These are phyloP conservation scores for Pelodytes ibericus DNA, from an alignment of 2,797 vertebrate genomes.

Conservation along the genomic window DNA sequence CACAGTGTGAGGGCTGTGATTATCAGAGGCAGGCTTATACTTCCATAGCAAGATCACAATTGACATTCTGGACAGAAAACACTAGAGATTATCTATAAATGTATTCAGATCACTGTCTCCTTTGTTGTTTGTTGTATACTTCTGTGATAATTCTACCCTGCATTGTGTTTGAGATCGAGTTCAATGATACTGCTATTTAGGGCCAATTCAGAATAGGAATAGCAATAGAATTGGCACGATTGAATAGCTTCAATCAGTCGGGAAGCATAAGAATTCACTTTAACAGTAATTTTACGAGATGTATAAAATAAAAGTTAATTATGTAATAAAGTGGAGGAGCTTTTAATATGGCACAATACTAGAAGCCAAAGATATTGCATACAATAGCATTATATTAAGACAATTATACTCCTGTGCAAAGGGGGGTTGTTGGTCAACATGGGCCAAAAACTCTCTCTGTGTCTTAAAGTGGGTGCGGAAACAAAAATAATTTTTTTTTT, in stretches of 20 bases:
- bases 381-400: conserved; percentile 34
- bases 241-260: conserved; percentile 52
- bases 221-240: conserved; percentile 45
- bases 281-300: conserved; percentile 41
- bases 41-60: conserved; percentile 42
- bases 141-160: conserved; percentile 34
- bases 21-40: conserved; percentile 36
- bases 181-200: conserved; percentile 54
- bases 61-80: conserved; percentile 55
- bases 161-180: conserved; percentile 52
- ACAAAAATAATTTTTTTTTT: conserved; percentile 2
- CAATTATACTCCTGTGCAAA: conserved; percentile 28
- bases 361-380: conserved; percentile 37
- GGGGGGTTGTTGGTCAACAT: conserved; percentile 16
- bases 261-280: conserved; percentile 51
- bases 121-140: conserved; percentile 36
- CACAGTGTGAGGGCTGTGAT: conserved; percentile 41
- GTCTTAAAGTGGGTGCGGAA: background rate
- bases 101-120: conserved; percentile 54
- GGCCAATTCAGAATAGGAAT: conserved; percentile 52
- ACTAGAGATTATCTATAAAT: conserved; percentile 51
- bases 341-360: conserved; percentile 33
- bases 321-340: conserved; percentile 47
- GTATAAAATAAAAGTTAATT: conserved; percentile 53
- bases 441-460: conserved; percentile 1